Base-by-base conservation (phyloP, 2,888 invertebrate genomes). In the Choristoneura rosaceana region DNA sequence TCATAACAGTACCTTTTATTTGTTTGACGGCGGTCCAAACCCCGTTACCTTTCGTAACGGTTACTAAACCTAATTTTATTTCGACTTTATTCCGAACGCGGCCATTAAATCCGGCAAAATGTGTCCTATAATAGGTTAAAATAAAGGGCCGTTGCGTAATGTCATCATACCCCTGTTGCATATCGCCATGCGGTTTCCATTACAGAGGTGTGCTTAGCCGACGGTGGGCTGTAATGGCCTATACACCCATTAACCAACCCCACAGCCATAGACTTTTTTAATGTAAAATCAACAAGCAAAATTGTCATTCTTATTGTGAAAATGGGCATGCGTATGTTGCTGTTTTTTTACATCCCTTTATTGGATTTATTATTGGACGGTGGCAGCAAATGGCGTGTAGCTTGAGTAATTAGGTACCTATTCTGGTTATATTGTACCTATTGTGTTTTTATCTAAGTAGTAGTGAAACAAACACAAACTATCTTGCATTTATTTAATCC, bases 151-250 rank as follows among this genome's bases (percentile, higher is more conserved):
- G 73, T 50, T 63, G 52, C 69, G 68, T 73, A 73, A 69, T 79
- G 78, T 74, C 75, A 70, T 75, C 80, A 71, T 81, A 77, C 81
- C 86, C 87, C 83, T 84, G 85, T 85, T 87, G 86, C 88, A 90
- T 85, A 87, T 82, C 76, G 81, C 83, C 85, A 84, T 88, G 90
- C 82, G 90, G 90, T 88, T 89, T 87, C 87, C 89, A 92, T 91
- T 88, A 90, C 88, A 82, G 85, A 90, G 88, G 91, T 90, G 87
- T 87, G 76, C 81, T 88, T 90, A 89, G 89, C 84, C 87, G 89
- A 87, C 84, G 78, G 76, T 76, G 85, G 87, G 81, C 84, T 79
- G 82, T 92, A 91, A 92, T 91, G 89, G 88, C 86, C 87, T 87
- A 84, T 81, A 79, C 82, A 81, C 80, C 91, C 90, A 92, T 93